phyloP scores from a whole-genome alignment of 1,140 invertebrate genomes.

The Colletes gigas region DNA sequence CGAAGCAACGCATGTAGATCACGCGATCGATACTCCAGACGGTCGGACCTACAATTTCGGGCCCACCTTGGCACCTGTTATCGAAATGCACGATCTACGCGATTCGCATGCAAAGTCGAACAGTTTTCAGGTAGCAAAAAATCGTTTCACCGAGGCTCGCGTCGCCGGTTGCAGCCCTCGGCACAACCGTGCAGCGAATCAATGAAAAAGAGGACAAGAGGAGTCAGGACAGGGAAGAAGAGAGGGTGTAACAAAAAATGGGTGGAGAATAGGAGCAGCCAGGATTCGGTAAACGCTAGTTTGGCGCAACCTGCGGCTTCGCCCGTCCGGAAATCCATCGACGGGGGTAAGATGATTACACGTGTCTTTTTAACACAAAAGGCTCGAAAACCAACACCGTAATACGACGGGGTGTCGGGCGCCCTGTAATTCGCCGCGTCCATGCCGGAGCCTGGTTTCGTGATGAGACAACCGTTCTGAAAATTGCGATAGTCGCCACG shows the following conservation, averaged over 20 bases:
- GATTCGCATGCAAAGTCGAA: conserved; percentile 73
- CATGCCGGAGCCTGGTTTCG: conserved; percentile 41
- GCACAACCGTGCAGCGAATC: background rate
- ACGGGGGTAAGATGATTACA: conserved; percentile 75
- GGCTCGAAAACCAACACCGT: conserved; percentile 82
- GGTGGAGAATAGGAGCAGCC: conserved; percentile 10
- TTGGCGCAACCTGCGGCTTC: conserved; percentile 34
- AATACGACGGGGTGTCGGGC: conserved; percentile 76
- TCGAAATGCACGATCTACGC: conserved; percentile 58
- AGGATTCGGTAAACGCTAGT: conserved; percentile 42
- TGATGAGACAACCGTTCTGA: conserved; percentile 80
- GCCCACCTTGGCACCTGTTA: conserved; percentile 71
- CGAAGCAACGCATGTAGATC: background rate
- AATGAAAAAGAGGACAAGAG: background rate
- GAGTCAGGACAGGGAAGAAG: background rate
- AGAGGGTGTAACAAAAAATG: background rate
- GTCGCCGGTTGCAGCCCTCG: background rate
- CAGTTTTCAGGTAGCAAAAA: conserved; percentile 4
- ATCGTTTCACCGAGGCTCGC: background rate
- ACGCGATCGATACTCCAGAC: conserved; percentile 33
- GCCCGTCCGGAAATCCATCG: conserved; percentile 30
- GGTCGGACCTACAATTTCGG: conserved; percentile 64
- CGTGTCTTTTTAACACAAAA: conserved; percentile 82
- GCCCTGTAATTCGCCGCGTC: conserved; percentile 79
- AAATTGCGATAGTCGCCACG: conserved; percentile 77